Percentiles rank a stretch among this genome's conserved stretches.
phyloP scores from a whole-genome alignment of 2,888 invertebrate species.

The Polietes domitor region DNA sequence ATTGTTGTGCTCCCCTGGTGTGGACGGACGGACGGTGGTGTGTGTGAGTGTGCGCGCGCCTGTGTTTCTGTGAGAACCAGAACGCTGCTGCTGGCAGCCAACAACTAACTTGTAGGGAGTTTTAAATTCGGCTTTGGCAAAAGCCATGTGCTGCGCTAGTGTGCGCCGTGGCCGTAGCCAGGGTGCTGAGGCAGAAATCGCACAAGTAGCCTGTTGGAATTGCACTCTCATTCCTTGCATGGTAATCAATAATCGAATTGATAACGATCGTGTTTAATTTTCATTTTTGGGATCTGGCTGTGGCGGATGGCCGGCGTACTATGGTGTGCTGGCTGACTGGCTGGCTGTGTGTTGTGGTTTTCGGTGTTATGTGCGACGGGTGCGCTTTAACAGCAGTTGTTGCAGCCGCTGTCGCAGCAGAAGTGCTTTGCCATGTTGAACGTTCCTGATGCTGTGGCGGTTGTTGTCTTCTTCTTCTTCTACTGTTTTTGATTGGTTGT shows the following conservation, averaged over 20 bases:
- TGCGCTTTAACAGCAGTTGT: slow-evolving; percentile 74
- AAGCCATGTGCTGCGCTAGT: background rate
- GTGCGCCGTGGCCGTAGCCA: background rate
- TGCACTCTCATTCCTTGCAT: slow-evolving; percentile 70
- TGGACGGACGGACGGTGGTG: background rate
- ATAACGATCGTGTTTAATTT: slow-evolving; percentile 79
- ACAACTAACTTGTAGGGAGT: slow-evolving; percentile 55
- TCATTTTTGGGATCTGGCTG: slow-evolving; percentile 63
- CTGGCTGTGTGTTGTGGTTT: slow-evolving; percentile 65
- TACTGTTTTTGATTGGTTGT: slow-evolving; percentile 50
- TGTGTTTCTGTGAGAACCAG: slow-evolving; percentile 4
- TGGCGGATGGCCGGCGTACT: background rate
- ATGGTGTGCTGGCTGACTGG: slow-evolving; percentile 16
- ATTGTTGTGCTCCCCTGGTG: background rate
- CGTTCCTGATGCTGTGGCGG: slow-evolving; percentile 25
- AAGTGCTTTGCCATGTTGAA: slow-evolving; percentile 62
- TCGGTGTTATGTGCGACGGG: slow-evolving; percentile 75
- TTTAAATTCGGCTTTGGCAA: slow-evolving; percentile 55
- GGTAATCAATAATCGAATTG: slow-evolving; percentile 80
- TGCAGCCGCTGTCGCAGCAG: slow-evolving; percentile 50
- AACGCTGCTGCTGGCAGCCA: slow-evolving; percentile 38
- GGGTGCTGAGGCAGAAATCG: slow-evolving; percentile 59
- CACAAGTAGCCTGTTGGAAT: slow-evolving; percentile 66
- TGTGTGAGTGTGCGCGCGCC: background rate
- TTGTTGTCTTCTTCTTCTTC: slow-evolving; percentile 26